Conservation (phyloP, 1,140 invertebrate genomes). For the Scylla paramamosain region DNA sequence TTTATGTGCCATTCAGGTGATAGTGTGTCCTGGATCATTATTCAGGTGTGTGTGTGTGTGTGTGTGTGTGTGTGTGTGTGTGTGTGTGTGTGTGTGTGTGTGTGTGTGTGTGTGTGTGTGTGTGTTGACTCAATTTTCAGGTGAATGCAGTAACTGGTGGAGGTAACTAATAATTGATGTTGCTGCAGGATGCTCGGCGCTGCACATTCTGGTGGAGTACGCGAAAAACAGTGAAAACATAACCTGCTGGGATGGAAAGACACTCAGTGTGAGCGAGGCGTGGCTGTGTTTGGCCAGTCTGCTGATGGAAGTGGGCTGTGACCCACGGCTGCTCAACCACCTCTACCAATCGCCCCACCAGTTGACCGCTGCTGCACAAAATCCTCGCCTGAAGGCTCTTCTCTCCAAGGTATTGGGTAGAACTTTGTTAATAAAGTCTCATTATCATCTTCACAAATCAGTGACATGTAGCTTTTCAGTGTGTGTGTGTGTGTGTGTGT, state of each 20-base stretch:
- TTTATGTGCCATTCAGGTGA: no score
- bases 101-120: no score
- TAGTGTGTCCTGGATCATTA: not conserved
- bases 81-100: no score
- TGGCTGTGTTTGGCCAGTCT: constrained; percentile 60
- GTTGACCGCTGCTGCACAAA: not conserved
- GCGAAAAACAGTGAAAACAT: constrained; percentile 48
- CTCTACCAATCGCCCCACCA: not conserved
- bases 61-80: no score
- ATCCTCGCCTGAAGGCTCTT: constrained; percentile 29
- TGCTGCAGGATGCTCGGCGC: constrained; percentile 40
- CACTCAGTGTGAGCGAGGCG: constrained; percentile 59
- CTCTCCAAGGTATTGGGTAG: constrained; percentile 39
- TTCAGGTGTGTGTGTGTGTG: no score
- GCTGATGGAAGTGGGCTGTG: constrained; percentile 50
- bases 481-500: not conserved
- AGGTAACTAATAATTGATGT: not conserved
- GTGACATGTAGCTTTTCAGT: not conserved
- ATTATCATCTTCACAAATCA: not conserved
- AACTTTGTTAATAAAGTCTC: not conserved
- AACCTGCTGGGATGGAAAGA: constrained; percentile 66
- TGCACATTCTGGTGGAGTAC: constrained; percentile 61
- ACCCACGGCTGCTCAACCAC: constrained; percentile 47
- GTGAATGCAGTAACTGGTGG: not conserved
- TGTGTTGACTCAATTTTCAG: no score